Evolutionary conservation across 2,888 invertebrate genomes (phyloP).

Genomic region (Drosophila monieri): DNA sequence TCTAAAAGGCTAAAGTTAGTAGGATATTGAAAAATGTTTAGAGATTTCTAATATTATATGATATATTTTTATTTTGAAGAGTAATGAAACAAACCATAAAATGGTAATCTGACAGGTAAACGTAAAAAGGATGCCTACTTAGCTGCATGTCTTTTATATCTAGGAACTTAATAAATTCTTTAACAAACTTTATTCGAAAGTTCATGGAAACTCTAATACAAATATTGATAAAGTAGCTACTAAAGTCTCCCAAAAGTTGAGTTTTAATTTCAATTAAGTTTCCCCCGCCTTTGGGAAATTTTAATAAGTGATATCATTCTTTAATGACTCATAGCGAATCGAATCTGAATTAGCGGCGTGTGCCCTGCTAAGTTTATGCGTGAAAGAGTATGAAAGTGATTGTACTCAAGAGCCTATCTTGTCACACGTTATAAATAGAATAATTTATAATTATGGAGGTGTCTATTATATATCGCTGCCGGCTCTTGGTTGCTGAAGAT

Average conservation of each 20-base stretch:
- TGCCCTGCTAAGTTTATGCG: neutral
- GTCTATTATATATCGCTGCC: neutral
- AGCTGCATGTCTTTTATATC: too few species aligned
- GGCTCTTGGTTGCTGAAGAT: slow-evolving; percentile 13
- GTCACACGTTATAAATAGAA: slow-evolving; percentile 12
- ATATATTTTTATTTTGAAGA: too few species aligned
- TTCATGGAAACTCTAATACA: too few species aligned
- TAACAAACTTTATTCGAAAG: too few species aligned
- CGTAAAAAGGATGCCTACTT: too few species aligned
- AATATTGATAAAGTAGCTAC: too few species aligned
- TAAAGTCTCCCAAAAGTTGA: neutral
- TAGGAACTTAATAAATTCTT: too few species aligned
- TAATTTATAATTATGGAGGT: neutral
- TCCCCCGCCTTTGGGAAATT: neutral
- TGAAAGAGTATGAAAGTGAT: neutral
- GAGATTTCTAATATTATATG: too few species aligned
- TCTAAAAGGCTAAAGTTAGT: too few species aligned
- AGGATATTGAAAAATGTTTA: too few species aligned
- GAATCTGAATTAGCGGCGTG: neutral
- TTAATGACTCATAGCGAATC: neutral
- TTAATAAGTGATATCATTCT: neutral
- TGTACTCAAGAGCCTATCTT: neutral
- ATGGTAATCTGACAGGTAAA: too few species aligned
- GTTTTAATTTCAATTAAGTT: neutral
- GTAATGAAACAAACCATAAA: too few species aligned